Percentiles rank a stretch among this genome's conserved stretches.
Evolutionary conservation across 2,888 invertebrate species (phyloP).

Genomic region (Yponomeuta sedellus): DNA sequence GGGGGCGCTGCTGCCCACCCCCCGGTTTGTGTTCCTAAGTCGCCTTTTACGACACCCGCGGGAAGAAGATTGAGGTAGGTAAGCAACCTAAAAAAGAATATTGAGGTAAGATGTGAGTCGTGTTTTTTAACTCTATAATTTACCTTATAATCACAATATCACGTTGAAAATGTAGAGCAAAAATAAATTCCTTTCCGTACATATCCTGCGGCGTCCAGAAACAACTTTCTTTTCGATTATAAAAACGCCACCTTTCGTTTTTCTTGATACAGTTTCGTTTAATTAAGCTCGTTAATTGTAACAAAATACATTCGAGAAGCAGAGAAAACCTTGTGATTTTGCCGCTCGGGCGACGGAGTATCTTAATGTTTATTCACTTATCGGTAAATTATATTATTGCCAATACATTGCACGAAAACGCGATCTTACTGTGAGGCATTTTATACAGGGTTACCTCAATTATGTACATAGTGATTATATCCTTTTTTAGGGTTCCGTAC

Average conservation of each 20-base stretch:
- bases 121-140: no score
- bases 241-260: slow-evolving; percentile 43
- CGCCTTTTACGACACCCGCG: no score
- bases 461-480: no score
- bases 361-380: not conserved
- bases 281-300: slow-evolving; percentile 64
- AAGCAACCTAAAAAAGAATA: no score
- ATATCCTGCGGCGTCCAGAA: not conserved
- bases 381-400: not conserved
- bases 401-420: not conserved
- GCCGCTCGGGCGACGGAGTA: not conserved
- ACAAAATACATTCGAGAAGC: slow-evolving; percentile 32
- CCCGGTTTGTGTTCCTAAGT: no score
- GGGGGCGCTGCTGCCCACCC: no score
- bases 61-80: no score
- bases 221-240: slow-evolving; percentile 18
- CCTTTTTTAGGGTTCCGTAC: no score
- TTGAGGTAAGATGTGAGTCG: no score
- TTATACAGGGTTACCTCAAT: not conserved
- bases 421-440: not conserved
- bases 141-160: no score
- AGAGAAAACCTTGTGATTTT: not conserved
- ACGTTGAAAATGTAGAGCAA: not conserved
- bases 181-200: no score
- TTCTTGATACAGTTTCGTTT: slow-evolving; percentile 26